These are phyloP conservation scores for Gavia stellata DNA, from an alignment of 2,113 vertebrate species.

Conservation along the genomic window DNA sequence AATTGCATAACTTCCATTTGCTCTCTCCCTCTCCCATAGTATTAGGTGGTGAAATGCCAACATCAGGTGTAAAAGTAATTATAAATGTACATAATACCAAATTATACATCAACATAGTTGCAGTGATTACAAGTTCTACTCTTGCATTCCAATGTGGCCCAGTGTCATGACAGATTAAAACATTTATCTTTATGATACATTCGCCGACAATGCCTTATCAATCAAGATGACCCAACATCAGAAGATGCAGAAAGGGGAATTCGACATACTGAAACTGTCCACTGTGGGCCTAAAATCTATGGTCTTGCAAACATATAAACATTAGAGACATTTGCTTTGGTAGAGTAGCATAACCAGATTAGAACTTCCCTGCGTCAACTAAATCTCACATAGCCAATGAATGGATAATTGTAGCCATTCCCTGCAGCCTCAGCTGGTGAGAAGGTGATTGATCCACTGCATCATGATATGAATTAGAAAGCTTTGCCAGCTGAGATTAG, in stretches of 20 bases:
- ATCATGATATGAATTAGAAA: background rate
- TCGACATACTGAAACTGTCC: background rate
- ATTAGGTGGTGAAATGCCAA: background rate
- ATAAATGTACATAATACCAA: background rate
- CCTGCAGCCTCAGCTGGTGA: background rate
- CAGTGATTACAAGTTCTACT: background rate
- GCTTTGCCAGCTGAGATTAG: background rate
- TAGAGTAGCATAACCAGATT: background rate
- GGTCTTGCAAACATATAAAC: background rate
- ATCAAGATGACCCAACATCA: background rate
- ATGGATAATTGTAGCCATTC: background rate
- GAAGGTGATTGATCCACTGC: background rate
- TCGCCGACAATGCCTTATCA: background rate
- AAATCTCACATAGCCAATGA: background rate
- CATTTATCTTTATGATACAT: background rate
- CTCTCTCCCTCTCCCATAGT: background rate
- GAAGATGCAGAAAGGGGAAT: background rate
- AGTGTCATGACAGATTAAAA: background rate
- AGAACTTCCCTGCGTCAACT: background rate
- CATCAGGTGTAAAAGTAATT: background rate
- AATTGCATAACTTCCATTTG: background rate
- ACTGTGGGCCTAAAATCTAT: background rate
- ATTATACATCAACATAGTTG: background rate
- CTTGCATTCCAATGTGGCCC: background rate
- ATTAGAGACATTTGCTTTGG: background rate